Conservation (phyloP, 2,888 invertebrate genomes). For the Mayetiola destructor region DNA sequence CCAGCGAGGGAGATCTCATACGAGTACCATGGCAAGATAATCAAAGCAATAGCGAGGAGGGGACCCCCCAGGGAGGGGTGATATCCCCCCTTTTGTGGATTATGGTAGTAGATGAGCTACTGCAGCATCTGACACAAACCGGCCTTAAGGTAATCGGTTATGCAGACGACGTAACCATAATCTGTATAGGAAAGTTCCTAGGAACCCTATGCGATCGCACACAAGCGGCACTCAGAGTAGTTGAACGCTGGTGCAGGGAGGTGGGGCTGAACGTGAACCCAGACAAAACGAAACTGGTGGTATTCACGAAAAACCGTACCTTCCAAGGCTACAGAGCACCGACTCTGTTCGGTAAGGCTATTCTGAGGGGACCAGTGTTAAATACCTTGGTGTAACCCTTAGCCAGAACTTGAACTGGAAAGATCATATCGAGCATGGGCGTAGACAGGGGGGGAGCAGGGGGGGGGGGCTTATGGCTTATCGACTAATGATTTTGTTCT, state of each 20-base stretch:
- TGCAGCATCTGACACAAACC: not conserved
- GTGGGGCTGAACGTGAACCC: constrained; percentile 16
- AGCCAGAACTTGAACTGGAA: not conserved
- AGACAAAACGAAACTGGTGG: constrained; percentile 13
- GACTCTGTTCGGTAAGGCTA: not conserved
- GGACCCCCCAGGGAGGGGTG: not conserved
- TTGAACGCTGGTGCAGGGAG: constrained; percentile 13
- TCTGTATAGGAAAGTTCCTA: not conserved
- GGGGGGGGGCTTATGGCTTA: too few species aligned
- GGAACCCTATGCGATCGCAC: not conserved
- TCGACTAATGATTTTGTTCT: too few species aligned
- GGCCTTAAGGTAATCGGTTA: not conserved
- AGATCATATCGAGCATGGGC: not conserved
- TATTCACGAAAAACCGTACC: constrained; percentile 2
- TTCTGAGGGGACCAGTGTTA: not conserved
- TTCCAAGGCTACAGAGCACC: not conserved
- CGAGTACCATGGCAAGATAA: too few species aligned
- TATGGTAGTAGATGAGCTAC: not conserved
- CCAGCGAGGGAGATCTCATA: not conserved
- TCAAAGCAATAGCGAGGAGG: not conserved
- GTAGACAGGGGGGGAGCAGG: too few species aligned
- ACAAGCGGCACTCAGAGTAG: not conserved
- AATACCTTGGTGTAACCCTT: not conserved
- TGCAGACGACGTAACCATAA: not conserved
- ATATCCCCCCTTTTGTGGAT: not conserved